These are phyloP conservation scores for Eretmocerus hayati DNA, from an alignment of 2,888 invertebrate genomes.

Conservation along the genomic window DNA sequence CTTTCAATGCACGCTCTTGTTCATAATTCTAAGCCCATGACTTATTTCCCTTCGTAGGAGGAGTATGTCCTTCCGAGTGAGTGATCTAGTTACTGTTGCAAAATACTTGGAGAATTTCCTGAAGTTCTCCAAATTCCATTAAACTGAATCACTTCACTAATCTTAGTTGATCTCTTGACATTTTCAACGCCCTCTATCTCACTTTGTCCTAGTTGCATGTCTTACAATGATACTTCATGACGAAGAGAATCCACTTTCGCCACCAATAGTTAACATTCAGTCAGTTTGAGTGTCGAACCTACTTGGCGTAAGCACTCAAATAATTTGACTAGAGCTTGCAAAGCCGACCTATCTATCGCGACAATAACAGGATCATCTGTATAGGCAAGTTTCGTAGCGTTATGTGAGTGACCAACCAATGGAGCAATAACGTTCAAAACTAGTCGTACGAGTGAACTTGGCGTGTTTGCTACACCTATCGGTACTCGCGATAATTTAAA, in stretches of 20 bases:
- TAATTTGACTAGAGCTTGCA: conserved; percentile 19
- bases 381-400: conserved; percentile 1
- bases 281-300: conserved; percentile 13
- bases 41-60: conserved; percentile 19
- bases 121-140: conserved; percentile 24
- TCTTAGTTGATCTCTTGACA: conserved; percentile 13
- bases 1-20: conserved; percentile 9
- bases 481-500: conserved; percentile 32
- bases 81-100: conserved; percentile 19
- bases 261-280: conserved; percentile 20
- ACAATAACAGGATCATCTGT: conserved; percentile 29
- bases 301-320: conserved; percentile 9
- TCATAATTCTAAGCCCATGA: conserved; percentile 14
- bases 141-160: conserved; percentile 23
- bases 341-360: conserved; percentile 15
- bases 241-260: conserved; percentile 18
- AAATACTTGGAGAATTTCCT: conserved; percentile 23
- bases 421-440: conserved; percentile 4
- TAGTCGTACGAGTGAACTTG: conserved; percentile 5
- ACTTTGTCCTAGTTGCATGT: conserved; percentile 20
- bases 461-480: conserved; percentile 7
- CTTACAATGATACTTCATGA: conserved; percentile 16
- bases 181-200: conserved; percentile 18
- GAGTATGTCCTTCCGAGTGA: no score
- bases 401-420: conserved; percentile 6